Evolutionary conservation across 1,140 invertebrate genomes (phyloP), one percentile per base, ranked within the genome.

Genomic region (Ceratosolen solmsi): DNA sequence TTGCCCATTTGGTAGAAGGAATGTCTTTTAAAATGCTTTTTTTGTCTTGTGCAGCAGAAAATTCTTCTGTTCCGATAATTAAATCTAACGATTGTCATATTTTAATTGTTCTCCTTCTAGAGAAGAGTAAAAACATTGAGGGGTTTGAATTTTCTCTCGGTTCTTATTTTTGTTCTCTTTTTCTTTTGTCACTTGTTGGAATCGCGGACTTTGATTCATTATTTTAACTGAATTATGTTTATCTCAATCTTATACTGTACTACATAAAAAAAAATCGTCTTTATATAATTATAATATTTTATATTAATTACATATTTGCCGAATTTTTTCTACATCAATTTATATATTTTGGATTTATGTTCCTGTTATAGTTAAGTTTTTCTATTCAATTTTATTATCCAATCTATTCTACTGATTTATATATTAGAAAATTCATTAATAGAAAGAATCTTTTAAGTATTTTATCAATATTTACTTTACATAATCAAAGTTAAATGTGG

Each of bases 21-120:
- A 51, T 8, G 25, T 36, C 33, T 54, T 54, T 73, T 60, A 30
- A 2, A 63, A 63, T 20, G 27, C 27, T 54, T 33, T 76, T 76
- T 13, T 68, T 13, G 25, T 2, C 33, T 38, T 25, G 25, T 17
- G 1, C 73, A 79, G 68, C 60, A 25, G 3, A 30, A 30, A 60
- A 79, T 87, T 86, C 82, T 86, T 89, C 88, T 87, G 86, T 89
- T 82, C 85, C 88, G 85, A 90, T 90, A 90, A 90, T 90, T 90
- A 90, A 90, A 90, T 90, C 86, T 89, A 89, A 90, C 88, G 89
- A 90, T 89, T 90, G 89, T 90, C 89, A 90, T 89, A 89, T 89
- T 90, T 90, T 90, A 89, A 90, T 90, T 89, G 87, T 89, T 89
- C 88, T 87, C 87, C 88, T 87, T 89, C 86, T 82, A 84, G 84